Percentiles rank a stretch among this genome's conserved stretches.
phyloP scores from a whole-genome alignment of 2,888 invertebrate species.

The Hyposoter didymator region DNA sequence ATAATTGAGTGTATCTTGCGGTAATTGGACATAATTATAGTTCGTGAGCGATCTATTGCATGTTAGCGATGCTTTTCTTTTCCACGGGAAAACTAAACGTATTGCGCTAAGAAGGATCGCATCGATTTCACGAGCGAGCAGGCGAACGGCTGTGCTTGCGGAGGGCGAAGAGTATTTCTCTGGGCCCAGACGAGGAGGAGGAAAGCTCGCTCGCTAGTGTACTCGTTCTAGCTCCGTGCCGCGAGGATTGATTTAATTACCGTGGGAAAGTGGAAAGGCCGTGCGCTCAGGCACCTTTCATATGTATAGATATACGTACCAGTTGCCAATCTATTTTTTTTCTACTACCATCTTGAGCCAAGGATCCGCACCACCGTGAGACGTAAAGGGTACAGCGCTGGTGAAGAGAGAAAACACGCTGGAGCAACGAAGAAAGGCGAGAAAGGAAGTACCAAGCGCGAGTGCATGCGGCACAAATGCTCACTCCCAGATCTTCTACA shows the following conservation, averaged over 20 bases:
- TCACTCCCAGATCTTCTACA: conserved; percentile 59
- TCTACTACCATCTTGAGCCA: conserved; percentile 33
- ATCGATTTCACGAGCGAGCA: conserved; percentile 61
- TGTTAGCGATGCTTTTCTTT: conserved; percentile 29
- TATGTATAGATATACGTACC: conserved; percentile 17
- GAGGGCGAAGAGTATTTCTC: conserved; percentile 42
- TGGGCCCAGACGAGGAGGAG: conserved; percentile 39
- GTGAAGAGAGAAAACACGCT: conserved; percentile 27
- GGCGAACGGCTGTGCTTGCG: conserved; percentile 40
- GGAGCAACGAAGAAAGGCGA: conserved; percentile 11
- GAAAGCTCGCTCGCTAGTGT: conserved; percentile 55
- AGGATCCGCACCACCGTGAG: conserved; percentile 39
- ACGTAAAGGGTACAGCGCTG: neutral
- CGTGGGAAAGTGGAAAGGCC: conserved; percentile 73
- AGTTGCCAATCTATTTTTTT: conserved; percentile 27
- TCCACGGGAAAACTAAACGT: conserved; percentile 40
- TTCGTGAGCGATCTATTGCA: conserved; percentile 8
- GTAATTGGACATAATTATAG: neutral
- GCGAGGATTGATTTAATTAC: conserved; percentile 76
- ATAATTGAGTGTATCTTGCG: neutral
- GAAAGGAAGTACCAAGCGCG: conserved; percentile 36
- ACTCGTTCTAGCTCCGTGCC: conserved; percentile 64
- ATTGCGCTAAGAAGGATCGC: conserved; percentile 60
- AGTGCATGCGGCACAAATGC: conserved; percentile 59
- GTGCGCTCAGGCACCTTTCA: conserved; percentile 63